These are phyloP conservation scores for Astyanax mexicanus DNA, from an alignment of 2,797 vertebrate genomes.

Conservation along the genomic window DNA sequence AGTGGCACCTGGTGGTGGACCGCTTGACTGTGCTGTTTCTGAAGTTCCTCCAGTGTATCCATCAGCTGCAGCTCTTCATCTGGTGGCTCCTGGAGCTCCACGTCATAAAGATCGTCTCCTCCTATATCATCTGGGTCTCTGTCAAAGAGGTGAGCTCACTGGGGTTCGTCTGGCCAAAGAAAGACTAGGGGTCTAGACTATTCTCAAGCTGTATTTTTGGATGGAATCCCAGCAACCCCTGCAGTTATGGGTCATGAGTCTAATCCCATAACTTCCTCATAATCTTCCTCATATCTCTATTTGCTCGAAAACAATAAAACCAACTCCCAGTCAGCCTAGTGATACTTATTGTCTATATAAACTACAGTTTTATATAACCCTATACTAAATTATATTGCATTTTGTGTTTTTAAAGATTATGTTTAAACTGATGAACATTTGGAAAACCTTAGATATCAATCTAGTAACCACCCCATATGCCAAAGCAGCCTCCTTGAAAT, in stretches of 20 bases:
- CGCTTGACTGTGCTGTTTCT: slow-evolving; percentile 91
- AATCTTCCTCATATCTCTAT: background rate
- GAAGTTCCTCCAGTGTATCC: slow-evolving; percentile 89
- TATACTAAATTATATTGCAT: too few species aligned
- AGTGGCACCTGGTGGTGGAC: slow-evolving; percentile 93
- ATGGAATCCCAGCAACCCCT: background rate
- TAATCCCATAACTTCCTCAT: background rate
- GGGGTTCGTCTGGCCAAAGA: background rate
- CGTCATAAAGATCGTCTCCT: slow-evolving; percentile 91
- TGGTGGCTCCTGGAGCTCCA: slow-evolving; percentile 97
- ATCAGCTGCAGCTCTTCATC: slow-evolving; percentile 89
- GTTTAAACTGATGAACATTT: too few species aligned
- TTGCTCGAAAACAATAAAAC: too few species aligned
- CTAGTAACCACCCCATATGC: too few species aligned
- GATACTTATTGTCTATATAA: too few species aligned
- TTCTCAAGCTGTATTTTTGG: background rate
- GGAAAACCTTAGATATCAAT: too few species aligned
- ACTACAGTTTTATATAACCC: too few species aligned
- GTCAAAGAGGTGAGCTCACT: slow-evolving; percentile 88
- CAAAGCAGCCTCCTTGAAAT: too few species aligned
- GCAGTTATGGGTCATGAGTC: background rate
- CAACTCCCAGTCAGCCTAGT: too few species aligned
- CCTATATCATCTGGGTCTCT: slow-evolving; percentile 93
- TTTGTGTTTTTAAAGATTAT: too few species aligned
- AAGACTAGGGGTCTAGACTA: background rate